Conservation (phyloP, 2,888 invertebrate species). For the Apoda limacodes region DNA sequence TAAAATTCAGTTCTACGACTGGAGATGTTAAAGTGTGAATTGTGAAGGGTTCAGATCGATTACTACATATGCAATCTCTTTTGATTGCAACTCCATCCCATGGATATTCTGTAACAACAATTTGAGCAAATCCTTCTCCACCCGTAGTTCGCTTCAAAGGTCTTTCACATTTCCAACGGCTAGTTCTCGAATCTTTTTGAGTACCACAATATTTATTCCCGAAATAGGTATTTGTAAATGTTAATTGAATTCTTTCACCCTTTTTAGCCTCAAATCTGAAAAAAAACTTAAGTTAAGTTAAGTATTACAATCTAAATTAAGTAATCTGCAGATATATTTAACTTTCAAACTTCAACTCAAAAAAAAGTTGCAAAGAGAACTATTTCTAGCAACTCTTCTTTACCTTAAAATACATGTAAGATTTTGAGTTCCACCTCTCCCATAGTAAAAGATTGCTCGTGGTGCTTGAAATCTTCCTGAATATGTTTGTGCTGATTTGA, state of each 20-base stretch:
- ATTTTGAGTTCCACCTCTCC: conserved; percentile 82
- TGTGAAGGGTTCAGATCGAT: conserved; percentile 73
- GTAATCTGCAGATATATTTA: too few relatives aligned
- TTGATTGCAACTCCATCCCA: conserved; percentile 76
- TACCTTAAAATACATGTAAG: conserved; percentile 78
- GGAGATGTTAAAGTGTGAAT: conserved; percentile 77
- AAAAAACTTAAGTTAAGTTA: conserved; percentile 13
- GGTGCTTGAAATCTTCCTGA: conserved; percentile 80
- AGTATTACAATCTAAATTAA: neutral
- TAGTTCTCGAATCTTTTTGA: conserved; percentile 74
- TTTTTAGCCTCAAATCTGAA: conserved; percentile 75
- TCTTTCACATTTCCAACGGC: conserved; percentile 77
- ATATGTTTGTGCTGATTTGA: conserved; percentile 65
- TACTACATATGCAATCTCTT: conserved; percentile 80
- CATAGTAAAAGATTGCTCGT: conserved; percentile 84
- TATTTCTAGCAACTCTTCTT: conserved; percentile 11
- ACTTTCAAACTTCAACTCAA: too few relatives aligned
- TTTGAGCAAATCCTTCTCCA: conserved; percentile 69
- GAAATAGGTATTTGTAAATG: conserved; percentile 76
- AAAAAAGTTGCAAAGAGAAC: too few relatives aligned
- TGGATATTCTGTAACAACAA: conserved; percentile 76
- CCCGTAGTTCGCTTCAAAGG: conserved; percentile 53
- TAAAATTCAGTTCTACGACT: conserved; percentile 79
- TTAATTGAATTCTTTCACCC: conserved; percentile 76
- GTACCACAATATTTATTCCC: conserved; percentile 77